These are phyloP conservation scores for Gisinianus flammeolus DNA, from an alignment of 2,888 invertebrate genomes.

Conservation along the genomic window DNA sequence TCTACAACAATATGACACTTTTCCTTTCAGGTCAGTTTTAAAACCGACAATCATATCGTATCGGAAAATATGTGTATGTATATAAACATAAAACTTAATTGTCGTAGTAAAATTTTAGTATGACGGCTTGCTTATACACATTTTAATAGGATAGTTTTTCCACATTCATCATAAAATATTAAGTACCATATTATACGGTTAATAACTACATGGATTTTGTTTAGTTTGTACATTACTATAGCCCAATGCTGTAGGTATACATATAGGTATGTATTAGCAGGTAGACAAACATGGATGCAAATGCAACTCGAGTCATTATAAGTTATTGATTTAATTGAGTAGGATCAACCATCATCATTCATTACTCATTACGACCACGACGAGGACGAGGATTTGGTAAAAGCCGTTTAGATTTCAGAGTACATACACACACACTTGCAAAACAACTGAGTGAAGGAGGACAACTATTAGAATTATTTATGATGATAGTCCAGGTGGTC, in stretches of 20 bases:
- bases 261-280: not conserved
- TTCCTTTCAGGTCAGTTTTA: conserved; percentile 22
- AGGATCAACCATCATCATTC: not conserved
- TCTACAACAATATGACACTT: conserved; percentile 2
- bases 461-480: conserved; percentile 28
- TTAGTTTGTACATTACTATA: too few relatives aligned
- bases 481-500: conserved; percentile 36
- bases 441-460: conserved; percentile 1
- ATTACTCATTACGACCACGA: not conserved
- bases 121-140: not conserved
- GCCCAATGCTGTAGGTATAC: too few relatives aligned
- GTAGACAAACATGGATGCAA: not conserved
- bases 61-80: not conserved
- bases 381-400: conserved; percentile 10
- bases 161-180: not conserved
- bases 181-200: too few relatives aligned
- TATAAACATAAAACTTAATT: not conserved
- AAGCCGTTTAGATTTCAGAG: conserved; percentile 3
- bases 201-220: too few relatives aligned
- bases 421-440: not conserved
- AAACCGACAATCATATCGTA: not conserved
- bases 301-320: not conserved
- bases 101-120: not conserved
- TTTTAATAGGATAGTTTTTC: not conserved
- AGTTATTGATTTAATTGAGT: conserved; percentile 9